A percentile compares a stretch with the other conserved stretches of the same genome.
Conservation (phyloP, 2,888 invertebrate genomes). For the Altica lythri region DNA sequence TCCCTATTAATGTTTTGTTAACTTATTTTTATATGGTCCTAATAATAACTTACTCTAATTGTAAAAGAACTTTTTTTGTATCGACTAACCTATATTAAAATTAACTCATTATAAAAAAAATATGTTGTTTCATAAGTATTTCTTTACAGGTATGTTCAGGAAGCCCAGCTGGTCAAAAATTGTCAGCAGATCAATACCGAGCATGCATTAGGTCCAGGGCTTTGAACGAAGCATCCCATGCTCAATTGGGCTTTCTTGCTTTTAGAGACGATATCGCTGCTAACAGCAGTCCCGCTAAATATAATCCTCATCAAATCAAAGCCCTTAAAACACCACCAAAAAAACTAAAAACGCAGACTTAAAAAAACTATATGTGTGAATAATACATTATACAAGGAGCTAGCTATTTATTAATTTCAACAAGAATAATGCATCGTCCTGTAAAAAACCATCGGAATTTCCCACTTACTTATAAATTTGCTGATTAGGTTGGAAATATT, state of each 20-base stretch:
- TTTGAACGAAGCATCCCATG: slow-evolving; percentile 77
- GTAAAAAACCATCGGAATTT: no score
- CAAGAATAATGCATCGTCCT: no score
- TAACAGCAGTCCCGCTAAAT: slow-evolving; percentile 55
- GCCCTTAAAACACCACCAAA: slow-evolving; percentile 37
- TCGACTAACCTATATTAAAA: no score
- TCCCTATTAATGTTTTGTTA: no score
- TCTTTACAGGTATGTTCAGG: slow-evolving; percentile 55
- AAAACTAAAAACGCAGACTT: slow-evolving; percentile 28
- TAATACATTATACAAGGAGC: background rate
- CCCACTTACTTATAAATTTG: no score
- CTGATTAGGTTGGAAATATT: no score
- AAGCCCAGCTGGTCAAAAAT: slow-evolving; percentile 61
- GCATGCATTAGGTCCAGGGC: slow-evolving; percentile 76
- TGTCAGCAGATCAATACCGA: slow-evolving; percentile 72
- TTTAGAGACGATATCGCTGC: slow-evolving; percentile 71
- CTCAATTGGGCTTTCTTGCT: slow-evolving; percentile 74
- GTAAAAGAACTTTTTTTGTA: no score
- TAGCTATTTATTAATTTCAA: no score
- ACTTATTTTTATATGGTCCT: no score
- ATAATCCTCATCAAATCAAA: slow-evolving; percentile 47
- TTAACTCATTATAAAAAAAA: no score
- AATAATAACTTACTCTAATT: no score
- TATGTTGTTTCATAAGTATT: no score
- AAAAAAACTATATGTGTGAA: slow-evolving; percentile 8